Evolutionary conservation across 2,888 invertebrate genomes (phyloP).

Genomic region (Tridacna crocea): DNA sequence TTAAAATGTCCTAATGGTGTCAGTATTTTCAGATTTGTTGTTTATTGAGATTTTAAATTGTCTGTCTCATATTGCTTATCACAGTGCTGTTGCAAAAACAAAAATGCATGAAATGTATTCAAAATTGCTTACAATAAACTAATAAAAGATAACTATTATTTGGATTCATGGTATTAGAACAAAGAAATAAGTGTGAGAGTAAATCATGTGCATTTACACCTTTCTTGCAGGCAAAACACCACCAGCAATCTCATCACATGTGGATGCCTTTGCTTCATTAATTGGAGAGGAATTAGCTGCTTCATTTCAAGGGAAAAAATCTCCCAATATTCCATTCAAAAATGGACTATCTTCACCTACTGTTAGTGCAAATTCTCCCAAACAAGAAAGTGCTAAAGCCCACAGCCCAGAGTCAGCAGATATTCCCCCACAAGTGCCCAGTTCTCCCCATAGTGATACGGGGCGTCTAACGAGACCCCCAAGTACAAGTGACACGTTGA

Average conservation of each 20-base stretch:
- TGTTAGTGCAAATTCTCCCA: conserved; percentile 52
- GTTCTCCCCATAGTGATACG: conserved; percentile 58
- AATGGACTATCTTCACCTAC: conserved; percentile 49
- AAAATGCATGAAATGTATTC: too few species aligned
- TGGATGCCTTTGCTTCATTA: conserved; percentile 84
- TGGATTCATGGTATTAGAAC: too few species aligned
- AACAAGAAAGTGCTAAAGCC: conserved; percentile 41
- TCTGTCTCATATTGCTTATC: too few species aligned
- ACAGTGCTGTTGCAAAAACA: too few species aligned
- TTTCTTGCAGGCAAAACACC: conserved; percentile 74
- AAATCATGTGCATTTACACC: conserved; percentile 76
- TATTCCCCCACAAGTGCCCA: conserved; percentile 58
- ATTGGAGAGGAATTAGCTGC: conserved; percentile 92
- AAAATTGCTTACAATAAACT: too few species aligned
- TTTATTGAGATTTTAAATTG: too few species aligned
- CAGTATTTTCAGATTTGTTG: too few species aligned
- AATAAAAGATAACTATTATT: too few species aligned
- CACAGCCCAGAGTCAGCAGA: conserved; percentile 54
- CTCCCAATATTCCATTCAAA: conserved; percentile 45
- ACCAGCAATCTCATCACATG: conserved; percentile 76
- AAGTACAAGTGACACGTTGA: conserved; percentile 51
- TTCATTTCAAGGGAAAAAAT: conserved; percentile 87
- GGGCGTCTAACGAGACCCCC: conserved; percentile 45
- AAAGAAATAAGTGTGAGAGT: not conserved
- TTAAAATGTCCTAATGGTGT: too few species aligned